Base-by-base conservation (phyloP, 2,888 invertebrate genomes). In the Parascotia fuliginaria region DNA sequence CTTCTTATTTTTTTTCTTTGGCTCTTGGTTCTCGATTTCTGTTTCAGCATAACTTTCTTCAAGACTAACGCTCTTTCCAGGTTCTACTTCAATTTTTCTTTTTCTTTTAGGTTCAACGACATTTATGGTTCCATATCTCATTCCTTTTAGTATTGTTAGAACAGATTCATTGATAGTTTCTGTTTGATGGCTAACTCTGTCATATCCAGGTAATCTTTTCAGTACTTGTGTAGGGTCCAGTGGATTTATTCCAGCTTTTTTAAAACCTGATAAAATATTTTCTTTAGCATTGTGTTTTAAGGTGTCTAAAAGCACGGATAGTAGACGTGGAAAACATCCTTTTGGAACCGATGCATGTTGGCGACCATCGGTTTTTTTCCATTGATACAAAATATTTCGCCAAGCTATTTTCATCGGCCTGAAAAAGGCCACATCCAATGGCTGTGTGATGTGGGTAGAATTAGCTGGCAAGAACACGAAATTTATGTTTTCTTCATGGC, bases 201-300 rank as follows among this genome's bases (percentile, higher is more conserved):
- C 46, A 53, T 49, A 45, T 27, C 39, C 42, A 34, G 53, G 45
- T 54, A 57, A 46, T 54, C 53, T 54, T 42, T 49, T 45, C 3
- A 45, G 39, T 33, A 46, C 55, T 42, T 50, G 28, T 31, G 39
- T 47, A 27, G 42, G 47, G 27, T 53, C 47, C 11, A 47, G 33
- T 43, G 53, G 53, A 41, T 43, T 39, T 43, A 49, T 54, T 34
- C 53, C 48, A 29, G 48, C 27, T 48, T 53, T 61, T 54, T 54
- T 50, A 65, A 79, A 24, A 60, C 74, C 58, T 68, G 70, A 40
- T 44, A 44, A 27, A 73, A 43, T 37, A 68, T 69, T 22, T 22
- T 36, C 54, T 53, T 37, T 36, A 42, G 48, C 15, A 66, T 40
- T 29, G 36, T 36, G 36, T 36, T 36, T 36, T 22, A 36, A 22